Conservation (phyloP, 2,113 vertebrate genomes). For the Platanista minor region DNA sequence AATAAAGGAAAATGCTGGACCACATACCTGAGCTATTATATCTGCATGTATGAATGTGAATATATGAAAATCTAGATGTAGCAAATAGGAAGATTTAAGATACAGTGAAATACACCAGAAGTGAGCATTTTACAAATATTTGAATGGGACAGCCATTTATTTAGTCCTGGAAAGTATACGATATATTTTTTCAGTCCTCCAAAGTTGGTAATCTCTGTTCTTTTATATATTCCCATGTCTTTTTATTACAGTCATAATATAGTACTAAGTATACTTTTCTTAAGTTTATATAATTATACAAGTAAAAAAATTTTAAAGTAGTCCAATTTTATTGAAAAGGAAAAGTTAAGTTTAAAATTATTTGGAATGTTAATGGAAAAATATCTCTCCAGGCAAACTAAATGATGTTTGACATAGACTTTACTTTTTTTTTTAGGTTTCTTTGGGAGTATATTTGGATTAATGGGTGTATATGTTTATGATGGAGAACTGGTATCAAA, state of each 20-base stretch:
- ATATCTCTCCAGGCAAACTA: neutral
- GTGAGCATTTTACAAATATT: neutral
- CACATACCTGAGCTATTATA: neutral
- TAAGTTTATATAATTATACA: neutral
- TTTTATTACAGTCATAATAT: neutral
- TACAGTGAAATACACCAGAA: neutral
- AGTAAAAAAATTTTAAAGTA: neutral
- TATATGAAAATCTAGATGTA: neutral
- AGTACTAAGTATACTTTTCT: neutral
- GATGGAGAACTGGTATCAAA: conserved; percentile 91
- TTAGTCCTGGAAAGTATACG: neutral
- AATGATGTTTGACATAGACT: neutral
- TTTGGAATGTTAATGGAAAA: neutral
- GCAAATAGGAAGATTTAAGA: neutral
- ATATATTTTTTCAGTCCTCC: neutral
- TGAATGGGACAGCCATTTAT: neutral
- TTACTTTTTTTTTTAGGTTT: conserved; percentile 83
- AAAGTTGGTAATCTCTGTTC: neutral
- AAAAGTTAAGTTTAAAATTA: neutral
- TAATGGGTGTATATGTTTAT: conserved; percentile 93
- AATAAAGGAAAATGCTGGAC: neutral
- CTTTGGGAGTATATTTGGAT: conserved; percentile 93
- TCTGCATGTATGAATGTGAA: neutral
- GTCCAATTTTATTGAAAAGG: conserved; percentile 5
- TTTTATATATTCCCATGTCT: neutral